These are phyloP conservation scores for Sebastes dallii DNA, from an alignment of 2,797 vertebrate genomes.

Conservation along the genomic window DNA sequence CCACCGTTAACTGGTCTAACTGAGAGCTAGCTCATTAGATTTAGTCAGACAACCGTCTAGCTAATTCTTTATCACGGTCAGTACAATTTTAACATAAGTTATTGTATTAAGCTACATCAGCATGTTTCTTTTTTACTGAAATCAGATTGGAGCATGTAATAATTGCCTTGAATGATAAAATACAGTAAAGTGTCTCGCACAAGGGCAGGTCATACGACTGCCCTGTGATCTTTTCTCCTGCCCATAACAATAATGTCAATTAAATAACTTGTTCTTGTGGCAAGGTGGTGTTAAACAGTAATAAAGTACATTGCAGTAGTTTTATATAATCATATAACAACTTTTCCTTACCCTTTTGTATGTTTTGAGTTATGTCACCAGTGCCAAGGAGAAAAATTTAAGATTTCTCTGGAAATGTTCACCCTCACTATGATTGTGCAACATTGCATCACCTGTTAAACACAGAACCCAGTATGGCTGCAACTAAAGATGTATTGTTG, in stretches of 20 bases:
- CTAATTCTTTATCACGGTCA: rapidly evolving
- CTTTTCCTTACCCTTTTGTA: not conserved
- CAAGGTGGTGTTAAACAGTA: not conserved
- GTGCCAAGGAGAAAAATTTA: not conserved
- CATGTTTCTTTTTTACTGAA: not conserved
- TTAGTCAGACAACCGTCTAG: not conserved
- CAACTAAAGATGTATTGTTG: not conserved
- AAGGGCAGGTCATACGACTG: not conserved
- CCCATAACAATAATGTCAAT: not conserved
- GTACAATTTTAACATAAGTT: not conserved
- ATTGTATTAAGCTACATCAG: not conserved
- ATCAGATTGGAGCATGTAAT: not conserved
- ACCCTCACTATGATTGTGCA: not conserved
- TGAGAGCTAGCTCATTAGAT: not conserved
- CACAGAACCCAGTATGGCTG: not conserved
- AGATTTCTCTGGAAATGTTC: not conserved
- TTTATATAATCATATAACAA: not conserved
- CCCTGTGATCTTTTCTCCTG: not conserved
- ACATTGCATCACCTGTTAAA: not conserved
- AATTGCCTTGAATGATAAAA: not conserved
- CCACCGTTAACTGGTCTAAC: not conserved
- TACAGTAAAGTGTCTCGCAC: not conserved
- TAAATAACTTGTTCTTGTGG: not conserved
- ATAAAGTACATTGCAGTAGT: not conserved
- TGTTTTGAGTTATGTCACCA: not conserved